A percentile compares a stretch with the other conserved stretches of the same genome.
phyloP scores from a whole-genome alignment of 2,888 invertebrate genomes.

The Drosophila pegasa region DNA sequence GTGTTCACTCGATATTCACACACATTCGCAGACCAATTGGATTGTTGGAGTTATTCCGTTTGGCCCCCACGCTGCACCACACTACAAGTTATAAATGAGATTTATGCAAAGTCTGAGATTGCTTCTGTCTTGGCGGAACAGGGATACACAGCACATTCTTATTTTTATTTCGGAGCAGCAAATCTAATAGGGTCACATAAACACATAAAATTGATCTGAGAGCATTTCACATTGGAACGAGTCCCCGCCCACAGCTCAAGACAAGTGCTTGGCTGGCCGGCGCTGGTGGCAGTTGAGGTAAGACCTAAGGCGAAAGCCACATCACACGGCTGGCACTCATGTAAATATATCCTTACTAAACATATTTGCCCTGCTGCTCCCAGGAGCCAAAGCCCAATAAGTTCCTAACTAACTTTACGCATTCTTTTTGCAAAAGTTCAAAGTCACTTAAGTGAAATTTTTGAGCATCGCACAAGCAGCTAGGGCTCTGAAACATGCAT shows the following conservation, averaged over 20 bases:
- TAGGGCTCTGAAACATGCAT: slow-evolving; percentile 52
- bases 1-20: slow-evolving; percentile 39
- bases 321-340: slow-evolving; percentile 59
- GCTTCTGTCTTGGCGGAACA: neutral
- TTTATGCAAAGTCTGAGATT: slow-evolving; percentile 10
- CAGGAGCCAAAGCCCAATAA: slow-evolving; percentile 54
- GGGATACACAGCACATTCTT: neutral
- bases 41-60: slow-evolving; percentile 49
- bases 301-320: slow-evolving; percentile 27
- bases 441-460: slow-evolving; percentile 78
- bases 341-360: slow-evolving; percentile 68
- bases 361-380: slow-evolving; percentile 31
- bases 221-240: neutral
- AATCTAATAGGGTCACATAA: slow-evolving; percentile 4
- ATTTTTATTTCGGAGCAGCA: slow-evolving; percentile 4
- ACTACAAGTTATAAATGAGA: slow-evolving; percentile 21
- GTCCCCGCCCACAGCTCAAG: neutral
- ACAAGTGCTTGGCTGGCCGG: neutral
- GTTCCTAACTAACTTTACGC: slow-evolving; percentile 54
- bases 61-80: slow-evolving; percentile 28
- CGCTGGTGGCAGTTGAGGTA: slow-evolving; percentile 7
- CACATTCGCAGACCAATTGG: slow-evolving; percentile 16
- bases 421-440: slow-evolving; percentile 66
- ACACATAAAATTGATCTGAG: slow-evolving; percentile 1
- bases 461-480: slow-evolving; percentile 46